Evolutionary conservation across 2,888 invertebrate genomes (phyloP).

Genomic region (Cephus rjabovi): DNA sequence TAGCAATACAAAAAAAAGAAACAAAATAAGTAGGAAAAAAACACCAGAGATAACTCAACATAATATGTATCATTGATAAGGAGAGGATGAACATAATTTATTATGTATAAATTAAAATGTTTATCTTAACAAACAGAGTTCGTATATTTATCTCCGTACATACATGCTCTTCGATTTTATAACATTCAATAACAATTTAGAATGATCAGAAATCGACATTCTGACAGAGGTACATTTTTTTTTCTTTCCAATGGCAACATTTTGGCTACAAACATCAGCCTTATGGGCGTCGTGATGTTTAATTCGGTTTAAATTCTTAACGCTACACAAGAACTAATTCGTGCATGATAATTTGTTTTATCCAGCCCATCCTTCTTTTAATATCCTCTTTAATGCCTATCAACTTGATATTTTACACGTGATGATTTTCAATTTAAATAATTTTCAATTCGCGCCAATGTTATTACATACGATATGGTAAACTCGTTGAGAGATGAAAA

Average conservation of each 20-base stretch:
- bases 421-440: not conserved
- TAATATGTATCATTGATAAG: not conserved
- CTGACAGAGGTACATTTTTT: not conserved
- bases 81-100: constrained; percentile 34
- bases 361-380: not conserved
- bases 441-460: not conserved
- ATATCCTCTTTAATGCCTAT: not conserved
- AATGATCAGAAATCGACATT: not conserved
- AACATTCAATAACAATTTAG: constrained; percentile 3
- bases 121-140: constrained; percentile 29
- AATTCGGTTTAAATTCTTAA: not conserved
- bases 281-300: not conserved
- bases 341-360: not conserved
- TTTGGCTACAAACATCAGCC: not conserved
- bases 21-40: not conserved
- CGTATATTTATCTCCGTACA: constrained; percentile 10
- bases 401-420: not conserved
- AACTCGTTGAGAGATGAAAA: not conserved
- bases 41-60: constrained; percentile 15
- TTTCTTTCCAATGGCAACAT: not conserved
- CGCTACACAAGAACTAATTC: not conserved
- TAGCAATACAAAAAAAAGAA: too few relatives aligned
- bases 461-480: not conserved
- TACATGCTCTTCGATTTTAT: constrained; percentile 3
- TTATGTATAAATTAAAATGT: constrained; percentile 19